phyloP scores from a whole-genome alignment of 2,888 invertebrate genomes.

The Drosophila leonis region DNA sequence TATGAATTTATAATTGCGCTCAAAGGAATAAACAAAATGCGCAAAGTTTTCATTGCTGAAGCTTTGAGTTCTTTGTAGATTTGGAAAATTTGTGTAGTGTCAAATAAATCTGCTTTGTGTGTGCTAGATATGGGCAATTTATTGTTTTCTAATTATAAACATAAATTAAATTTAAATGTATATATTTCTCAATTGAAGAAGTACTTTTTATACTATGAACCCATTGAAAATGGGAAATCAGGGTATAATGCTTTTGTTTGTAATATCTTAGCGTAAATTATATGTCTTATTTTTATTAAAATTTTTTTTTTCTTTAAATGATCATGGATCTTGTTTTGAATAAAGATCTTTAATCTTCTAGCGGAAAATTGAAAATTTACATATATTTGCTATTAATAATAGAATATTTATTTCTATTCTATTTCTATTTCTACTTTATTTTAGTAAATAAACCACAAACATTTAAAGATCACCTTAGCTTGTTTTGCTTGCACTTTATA shows the following conservation, averaged over 20 bases:
- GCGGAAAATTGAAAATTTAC: neutral
- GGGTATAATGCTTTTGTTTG: no score
- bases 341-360: no score
- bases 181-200: neutral
- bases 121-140: neutral
- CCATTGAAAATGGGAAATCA: no score
- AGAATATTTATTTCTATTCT: neutral
- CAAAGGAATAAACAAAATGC: conserved; percentile 4
- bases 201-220: no score
- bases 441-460: neutral
- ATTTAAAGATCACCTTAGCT: neutral
- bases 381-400: neutral
- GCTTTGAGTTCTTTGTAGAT: neutral
- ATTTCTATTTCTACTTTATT: neutral
- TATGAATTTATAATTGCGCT: conserved; percentile 50
- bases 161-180: neutral
- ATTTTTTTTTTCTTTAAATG: no score
- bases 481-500: neutral
- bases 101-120: neutral
- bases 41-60: neutral
- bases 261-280: neutral
- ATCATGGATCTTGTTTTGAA: no score
- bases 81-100: neutral
- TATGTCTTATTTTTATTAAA: neutral
- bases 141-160: neutral